Evolutionary conservation across 37 sponge, comb jelly and placozoan genomes (phyloP), one percentile per base, ranked within the genome.

Genomic region (Cladorhizidae sp.): DNA sequence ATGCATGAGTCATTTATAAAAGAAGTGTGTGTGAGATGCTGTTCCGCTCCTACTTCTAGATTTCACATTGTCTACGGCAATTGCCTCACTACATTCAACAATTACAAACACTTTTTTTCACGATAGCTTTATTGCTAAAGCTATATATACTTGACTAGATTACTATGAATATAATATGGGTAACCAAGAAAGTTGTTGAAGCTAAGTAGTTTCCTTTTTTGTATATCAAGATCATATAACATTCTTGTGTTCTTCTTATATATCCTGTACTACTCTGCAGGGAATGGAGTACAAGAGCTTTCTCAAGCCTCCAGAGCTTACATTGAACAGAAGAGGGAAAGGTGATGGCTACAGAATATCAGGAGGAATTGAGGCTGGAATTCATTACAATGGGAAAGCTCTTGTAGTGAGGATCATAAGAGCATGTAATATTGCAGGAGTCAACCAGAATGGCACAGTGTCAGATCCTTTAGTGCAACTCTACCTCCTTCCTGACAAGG

Each of bases 391-490:
- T 5, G 41, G 72, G 21, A 76, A 74, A 1, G 42, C n/a, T 43
- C 82, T 90, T 32, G 21, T 64, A 25, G 77, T 90, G 29, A 57
- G 71, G 33, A 74, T 90, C 38, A 43, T 36, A 32, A 70, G 55
- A 50, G 90, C 86, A 7, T 42, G 29, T 31, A 74, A 45, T 8
- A 40, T 90, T 8, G 90, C 90, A 54, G 90, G 86, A 38, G 86
- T 72, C 2, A 51, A 74, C 65, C 82, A 82, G 72, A 57, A 45
- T 6, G 69, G 67, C 41, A 57, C 58, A 45, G n/a, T n/a, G n/a
- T 88, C 89, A 22, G 51, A 83, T 56, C 84, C 89, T 29, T 90
- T 85, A 58, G 73, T 90, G 43, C 84, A 90, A 81, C 72, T 75
- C 38, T 90, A 90, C 52, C 81, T 90, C 69, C 86, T 90, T n/a